Evolutionary conservation across 2,113 vertebrate species (phyloP).

Genomic region (Coryphaenoides rupestris): DNA sequence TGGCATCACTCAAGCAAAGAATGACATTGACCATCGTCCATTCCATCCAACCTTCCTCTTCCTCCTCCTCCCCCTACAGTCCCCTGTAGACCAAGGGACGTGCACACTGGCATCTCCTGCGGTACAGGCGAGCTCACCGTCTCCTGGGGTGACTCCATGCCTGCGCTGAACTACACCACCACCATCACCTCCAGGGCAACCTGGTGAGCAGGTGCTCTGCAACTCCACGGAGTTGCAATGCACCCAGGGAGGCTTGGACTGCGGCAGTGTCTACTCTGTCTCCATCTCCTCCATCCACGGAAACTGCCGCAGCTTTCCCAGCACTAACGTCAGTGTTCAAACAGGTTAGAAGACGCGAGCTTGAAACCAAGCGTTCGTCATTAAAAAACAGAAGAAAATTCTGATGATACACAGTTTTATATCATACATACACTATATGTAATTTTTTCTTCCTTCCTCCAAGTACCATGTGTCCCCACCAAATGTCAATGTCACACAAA

Average conservation of each 20-base stretch:
- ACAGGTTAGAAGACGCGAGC: conserved; percentile 41
- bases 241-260: conserved; percentile 36
- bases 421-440: not conserved
- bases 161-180: conserved; percentile 48
- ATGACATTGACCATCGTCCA: not conserved
- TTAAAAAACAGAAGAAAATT: no score
- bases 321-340: conserved; percentile 39
- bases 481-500: conserved; percentile 20
- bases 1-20: no score
- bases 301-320: conserved; percentile 49
- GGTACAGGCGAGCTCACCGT: conserved; percentile 40
- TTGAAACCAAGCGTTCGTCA: not conserved
- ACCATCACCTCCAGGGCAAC: conserved; percentile 37
- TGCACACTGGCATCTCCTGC: conserved; percentile 44
- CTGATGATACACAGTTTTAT: no score
- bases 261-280: conserved; percentile 50
- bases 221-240: conserved; percentile 49
- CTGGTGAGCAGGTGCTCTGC: conserved; percentile 31
- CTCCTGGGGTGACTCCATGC: conserved; percentile 41
- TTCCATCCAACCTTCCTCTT: not conserved
- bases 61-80: conserved; percentile 38
- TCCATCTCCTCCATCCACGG: conserved; percentile 21
- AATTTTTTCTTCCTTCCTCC: conserved; percentile 2
- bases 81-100: conserved; percentile 55
- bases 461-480: conserved; percentile 63